A percentile compares a stretch with the other conserved stretches of the same genome.
phyloP scores from a whole-genome alignment of 2,888 invertebrate genomes.

The Papilio demoleus region DNA sequence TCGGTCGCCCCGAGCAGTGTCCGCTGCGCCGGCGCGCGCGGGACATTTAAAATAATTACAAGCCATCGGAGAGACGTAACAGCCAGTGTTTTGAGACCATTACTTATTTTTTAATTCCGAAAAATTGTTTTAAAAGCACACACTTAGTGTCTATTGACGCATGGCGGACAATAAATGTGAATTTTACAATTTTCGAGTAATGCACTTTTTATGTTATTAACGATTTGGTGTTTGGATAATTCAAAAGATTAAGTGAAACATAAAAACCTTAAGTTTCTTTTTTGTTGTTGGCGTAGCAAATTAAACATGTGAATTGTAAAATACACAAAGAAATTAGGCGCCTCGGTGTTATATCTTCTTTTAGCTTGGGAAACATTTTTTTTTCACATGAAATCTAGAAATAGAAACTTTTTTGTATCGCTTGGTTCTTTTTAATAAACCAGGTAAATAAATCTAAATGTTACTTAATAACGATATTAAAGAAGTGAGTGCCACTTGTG shows the following conservation, averaged over 20 bases:
- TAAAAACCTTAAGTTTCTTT: too few relatives aligned
- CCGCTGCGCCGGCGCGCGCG: slow-evolving; percentile 62
- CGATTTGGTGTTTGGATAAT: slow-evolving; percentile 8
- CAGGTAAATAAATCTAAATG: slow-evolving; percentile 4
- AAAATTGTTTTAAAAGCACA: slow-evolving; percentile 76
- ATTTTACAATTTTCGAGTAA: slow-evolving; percentile 64
- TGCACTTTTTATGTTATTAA: slow-evolving; percentile 48
- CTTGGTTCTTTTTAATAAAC: background rate
- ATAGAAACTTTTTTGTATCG: background rate
- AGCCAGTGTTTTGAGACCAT: slow-evolving; percentile 83
- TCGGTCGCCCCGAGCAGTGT: slow-evolving; percentile 68
- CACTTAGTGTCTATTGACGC: slow-evolving; percentile 72
- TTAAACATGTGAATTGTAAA: too few relatives aligned
- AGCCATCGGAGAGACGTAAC: slow-evolving; percentile 80
- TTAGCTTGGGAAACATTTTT: too few relatives aligned
- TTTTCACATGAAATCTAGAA: too few relatives aligned
- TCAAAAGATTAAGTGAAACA: slow-evolving; percentile 4
- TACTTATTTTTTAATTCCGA: slow-evolving; percentile 82
- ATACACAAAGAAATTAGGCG: too few relatives aligned
- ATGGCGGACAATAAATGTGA: slow-evolving; percentile 67
- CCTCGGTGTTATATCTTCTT: too few relatives aligned
- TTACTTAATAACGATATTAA: slow-evolving; percentile 18
- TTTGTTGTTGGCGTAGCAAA: too few relatives aligned
- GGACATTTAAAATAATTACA: slow-evolving; percentile 85
- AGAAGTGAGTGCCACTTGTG: background rate